phyloP scores from a whole-genome alignment of 1,140 invertebrate genomes.

The Hestina assimilis region DNA sequence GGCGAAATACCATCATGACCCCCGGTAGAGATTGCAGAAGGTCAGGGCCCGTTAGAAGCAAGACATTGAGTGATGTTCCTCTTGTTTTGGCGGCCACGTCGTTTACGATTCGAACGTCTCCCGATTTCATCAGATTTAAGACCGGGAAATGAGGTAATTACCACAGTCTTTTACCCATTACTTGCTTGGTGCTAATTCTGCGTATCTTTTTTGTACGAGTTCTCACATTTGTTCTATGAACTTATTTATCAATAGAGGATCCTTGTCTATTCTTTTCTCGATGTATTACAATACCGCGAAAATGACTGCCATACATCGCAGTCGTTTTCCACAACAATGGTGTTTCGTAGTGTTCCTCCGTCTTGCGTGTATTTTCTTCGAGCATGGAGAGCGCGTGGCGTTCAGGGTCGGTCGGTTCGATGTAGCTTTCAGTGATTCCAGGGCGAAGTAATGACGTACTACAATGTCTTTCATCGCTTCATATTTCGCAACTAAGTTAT shows the following conservation, averaged over 20 bases:
- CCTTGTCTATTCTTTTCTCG: conserved; percentile 20
- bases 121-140: conserved; percentile 22
- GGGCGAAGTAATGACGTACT: background rate
- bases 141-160: conserved; percentile 40
- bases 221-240: conserved; percentile 22
- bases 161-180: background rate
- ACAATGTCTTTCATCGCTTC: background rate
- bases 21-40: conserved; percentile 26
- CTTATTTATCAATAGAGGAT: conserved; percentile 6
- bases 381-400: background rate
- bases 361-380: background rate
- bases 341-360: conserved; percentile 15
- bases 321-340: conserved; percentile 22
- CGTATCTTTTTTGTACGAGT: conserved; percentile 18
- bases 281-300: conserved; percentile 18
- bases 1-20: conserved; percentile 34
- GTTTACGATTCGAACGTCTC: conserved; percentile 31
- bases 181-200: background rate
- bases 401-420: background rate
- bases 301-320: conserved; percentile 13
- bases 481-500: background rate
- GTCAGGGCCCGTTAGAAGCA: conserved; percentile 38
- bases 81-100: conserved; percentile 35
- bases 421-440: background rate
- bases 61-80: conserved; percentile 31